Percentiles rank a stretch among this genome's conserved stretches.
Evolutionary conservation across 1,140 invertebrate species (phyloP).

Genomic region (Cotesia vestalis): DNA sequence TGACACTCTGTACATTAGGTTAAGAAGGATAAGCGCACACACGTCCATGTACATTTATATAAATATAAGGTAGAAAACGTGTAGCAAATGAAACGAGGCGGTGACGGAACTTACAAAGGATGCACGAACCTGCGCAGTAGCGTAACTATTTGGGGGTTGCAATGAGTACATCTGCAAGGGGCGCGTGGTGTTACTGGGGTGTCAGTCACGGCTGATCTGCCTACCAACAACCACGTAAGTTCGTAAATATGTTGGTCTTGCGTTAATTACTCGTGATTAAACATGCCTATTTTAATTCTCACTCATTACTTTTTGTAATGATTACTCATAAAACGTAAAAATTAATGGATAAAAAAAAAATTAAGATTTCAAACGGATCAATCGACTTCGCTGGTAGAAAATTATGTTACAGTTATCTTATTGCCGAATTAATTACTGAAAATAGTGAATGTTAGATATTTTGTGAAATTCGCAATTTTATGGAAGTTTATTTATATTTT

Average conservation of each 20-base stretch:
- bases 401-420: not conserved
- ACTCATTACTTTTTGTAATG: not conserved
- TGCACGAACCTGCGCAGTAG: slow-evolving; percentile 50
- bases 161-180: slow-evolving; percentile 42
- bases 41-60: not conserved
- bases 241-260: slow-evolving; percentile 37
- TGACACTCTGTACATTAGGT: no score
- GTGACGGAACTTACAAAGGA: slow-evolving; percentile 29
- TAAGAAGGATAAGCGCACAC: not conserved
- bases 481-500: slow-evolving; percentile 10
- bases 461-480: slow-evolving; percentile 36
- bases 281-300: not conserved
- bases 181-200: slow-evolving; percentile 55
- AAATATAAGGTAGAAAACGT: not conserved
- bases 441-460: slow-evolving; percentile 27
- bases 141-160: slow-evolving; percentile 45
- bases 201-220: slow-evolving; percentile 65
- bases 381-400: no score
- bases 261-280: slow-evolving; percentile 31
- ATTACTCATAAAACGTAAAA: not conserved
- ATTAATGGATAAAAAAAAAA: not conserved
- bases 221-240: slow-evolving; percentile 64
- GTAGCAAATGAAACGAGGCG: slow-evolving; percentile 28
- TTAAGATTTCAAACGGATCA: no score
- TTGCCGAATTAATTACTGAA: not conserved